A percentile compares a stretch with the other conserved stretches of the same genome.
phyloP scores from a whole-genome alignment of 2,113 vertebrate species.

The Orthonyx spaldingii region DNA sequence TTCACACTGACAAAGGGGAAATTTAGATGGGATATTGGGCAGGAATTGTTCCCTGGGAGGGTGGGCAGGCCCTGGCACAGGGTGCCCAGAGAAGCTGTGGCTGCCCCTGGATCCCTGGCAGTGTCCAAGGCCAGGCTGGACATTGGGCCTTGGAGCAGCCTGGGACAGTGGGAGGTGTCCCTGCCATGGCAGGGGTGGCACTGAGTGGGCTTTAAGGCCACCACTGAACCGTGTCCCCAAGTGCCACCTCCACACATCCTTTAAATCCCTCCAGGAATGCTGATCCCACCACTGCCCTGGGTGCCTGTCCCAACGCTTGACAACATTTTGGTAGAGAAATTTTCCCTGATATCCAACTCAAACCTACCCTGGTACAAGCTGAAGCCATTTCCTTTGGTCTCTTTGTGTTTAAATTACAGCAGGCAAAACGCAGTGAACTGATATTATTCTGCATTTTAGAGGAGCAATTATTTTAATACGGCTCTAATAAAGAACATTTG shows the following conservation, averaged over 20 bases:
- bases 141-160: accelerated
- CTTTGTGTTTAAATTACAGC: not conserved
- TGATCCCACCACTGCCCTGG: not conserved
- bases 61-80: no score
- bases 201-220: not conserved
- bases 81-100: not conserved
- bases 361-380: not conserved
- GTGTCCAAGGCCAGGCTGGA: no score
- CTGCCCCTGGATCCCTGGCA: no score
- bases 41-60: no score
- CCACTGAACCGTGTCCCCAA: not conserved
- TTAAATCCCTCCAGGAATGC: not conserved
- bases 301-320: not conserved
- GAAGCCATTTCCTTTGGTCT: accelerated
- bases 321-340: not conserved
- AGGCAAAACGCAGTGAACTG: not conserved
- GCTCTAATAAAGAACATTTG: not conserved
- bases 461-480: not conserved
- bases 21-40: no score
- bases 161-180: not conserved
- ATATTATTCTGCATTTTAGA: not conserved
- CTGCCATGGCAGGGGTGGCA: not conserved
- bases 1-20: no score
- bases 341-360: not conserved
- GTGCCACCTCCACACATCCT: not conserved